These are phyloP conservation scores for Chlorops oryzae DNA, from an alignment of 1,140 invertebrate genomes.

Conservation along the genomic window DNA sequence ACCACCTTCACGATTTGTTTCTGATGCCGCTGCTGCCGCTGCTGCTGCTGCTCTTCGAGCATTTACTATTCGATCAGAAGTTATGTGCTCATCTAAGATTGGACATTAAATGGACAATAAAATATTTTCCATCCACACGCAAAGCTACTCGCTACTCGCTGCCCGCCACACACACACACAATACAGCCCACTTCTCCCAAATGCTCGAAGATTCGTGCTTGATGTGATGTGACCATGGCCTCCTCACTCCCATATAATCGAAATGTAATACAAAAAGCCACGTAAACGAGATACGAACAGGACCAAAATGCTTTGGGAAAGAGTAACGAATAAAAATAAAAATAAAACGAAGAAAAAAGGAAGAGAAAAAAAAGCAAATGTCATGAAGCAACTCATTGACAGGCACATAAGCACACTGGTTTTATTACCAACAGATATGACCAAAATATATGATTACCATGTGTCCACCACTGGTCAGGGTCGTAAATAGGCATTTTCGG, in stretches of 20 bases:
- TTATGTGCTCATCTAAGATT: constrained; percentile 48
- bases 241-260: constrained; percentile 16
- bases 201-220: no score
- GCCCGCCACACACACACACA: neutral
- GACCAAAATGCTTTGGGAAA: neutral
- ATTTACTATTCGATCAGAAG: constrained; percentile 42
- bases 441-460: constrained; percentile 49
- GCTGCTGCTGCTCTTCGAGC: no score
- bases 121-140: constrained; percentile 46
- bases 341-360: constrained; percentile 1
- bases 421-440: constrained; percentile 48
- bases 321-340: no score
- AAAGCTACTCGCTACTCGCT: constrained; percentile 6
- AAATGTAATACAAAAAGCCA: constrained; percentile 13
- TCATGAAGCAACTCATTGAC: constrained; percentile 48
- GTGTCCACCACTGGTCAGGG: constrained; percentile 33
- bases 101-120: constrained; percentile 48
- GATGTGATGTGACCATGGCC: no score
- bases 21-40: no score
- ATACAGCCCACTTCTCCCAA: no score
- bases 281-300: neutral
- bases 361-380: constrained; percentile 35
- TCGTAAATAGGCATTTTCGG: constrained; percentile 47
- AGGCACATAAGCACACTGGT: constrained; percentile 48
- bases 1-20: no score